A percentile compares a stretch with the other conserved stretches of the same genome.
These are phyloP conservation scores for Gymnarchus niloticus DNA, from an alignment of 2,113 vertebrate genomes.

Conservation along the genomic window DNA sequence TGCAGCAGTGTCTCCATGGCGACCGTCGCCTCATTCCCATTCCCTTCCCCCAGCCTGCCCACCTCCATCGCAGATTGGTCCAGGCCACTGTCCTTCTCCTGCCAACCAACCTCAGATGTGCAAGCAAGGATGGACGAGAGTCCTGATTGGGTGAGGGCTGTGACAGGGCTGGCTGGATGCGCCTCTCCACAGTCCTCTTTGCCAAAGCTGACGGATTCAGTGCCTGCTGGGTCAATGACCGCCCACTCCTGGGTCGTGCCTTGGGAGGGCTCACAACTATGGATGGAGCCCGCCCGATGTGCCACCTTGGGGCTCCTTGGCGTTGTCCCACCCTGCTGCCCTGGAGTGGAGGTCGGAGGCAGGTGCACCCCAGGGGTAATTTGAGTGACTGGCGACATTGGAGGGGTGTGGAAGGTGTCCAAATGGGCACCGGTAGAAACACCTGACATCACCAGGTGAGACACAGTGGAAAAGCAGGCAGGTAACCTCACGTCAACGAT, in stretches of 20 bases:
- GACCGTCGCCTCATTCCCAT: slow-evolving; percentile 12
- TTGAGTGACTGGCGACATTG: slow-evolving; percentile 42
- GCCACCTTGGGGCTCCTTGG: neutral
- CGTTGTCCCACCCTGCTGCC: slow-evolving; percentile 6
- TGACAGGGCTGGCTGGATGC: slow-evolving; percentile 9
- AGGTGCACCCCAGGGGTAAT: slow-evolving; percentile 21
- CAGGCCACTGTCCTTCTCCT: slow-evolving; percentile 49
- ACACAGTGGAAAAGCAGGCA: neutral
- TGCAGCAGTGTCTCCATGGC: slow-evolving; percentile 44
- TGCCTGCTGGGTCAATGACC: slow-evolving; percentile 22
- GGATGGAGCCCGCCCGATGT: neutral
- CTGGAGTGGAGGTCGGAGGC: slow-evolving; percentile 29
- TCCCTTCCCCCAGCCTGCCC: slow-evolving; percentile 20
- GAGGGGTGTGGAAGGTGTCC: slow-evolving; percentile 57
- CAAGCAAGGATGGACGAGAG: slow-evolving; percentile 28
- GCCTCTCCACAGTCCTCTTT: neutral
- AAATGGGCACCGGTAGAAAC: slow-evolving; percentile 38
- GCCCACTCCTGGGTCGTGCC: slow-evolving; percentile 26
- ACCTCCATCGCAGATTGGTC: slow-evolving; percentile 33
- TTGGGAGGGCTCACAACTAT: slow-evolving; percentile 34
- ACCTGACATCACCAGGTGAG: neutral
- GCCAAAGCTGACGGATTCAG: neutral
- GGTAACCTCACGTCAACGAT: no score
- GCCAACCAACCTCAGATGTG: slow-evolving; percentile 31
- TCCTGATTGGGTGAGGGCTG: slow-evolving; percentile 26